phyloP scores from a whole-genome alignment of 2,797 vertebrate species.

The Botia kubotai region DNA sequence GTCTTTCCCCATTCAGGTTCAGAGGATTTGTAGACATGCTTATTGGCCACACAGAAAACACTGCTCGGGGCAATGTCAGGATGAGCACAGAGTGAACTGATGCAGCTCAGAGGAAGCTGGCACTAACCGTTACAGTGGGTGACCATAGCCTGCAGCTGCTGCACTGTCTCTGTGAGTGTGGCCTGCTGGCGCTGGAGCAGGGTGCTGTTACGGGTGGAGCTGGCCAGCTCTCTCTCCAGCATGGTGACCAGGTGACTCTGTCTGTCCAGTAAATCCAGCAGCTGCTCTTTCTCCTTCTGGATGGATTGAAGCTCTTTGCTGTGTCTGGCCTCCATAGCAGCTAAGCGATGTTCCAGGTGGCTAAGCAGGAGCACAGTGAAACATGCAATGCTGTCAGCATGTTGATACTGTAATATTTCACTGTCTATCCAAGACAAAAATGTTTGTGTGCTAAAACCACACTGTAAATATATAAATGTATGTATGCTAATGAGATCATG shows the following conservation, averaged over 20 bases:
- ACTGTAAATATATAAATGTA: neutral
- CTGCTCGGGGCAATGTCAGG: neutral
- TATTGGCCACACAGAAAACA: neutral
- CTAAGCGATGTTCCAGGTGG: slow-evolving; percentile 81
- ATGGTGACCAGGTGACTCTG: slow-evolving; percentile 76
- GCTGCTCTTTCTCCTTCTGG: slow-evolving; percentile 79
- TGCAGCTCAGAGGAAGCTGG: slow-evolving; percentile 37
- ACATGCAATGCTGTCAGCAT: neutral
- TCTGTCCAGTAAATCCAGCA: slow-evolving; percentile 78
- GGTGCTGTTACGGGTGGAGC: slow-evolving; percentile 79
- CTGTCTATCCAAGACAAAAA: too few species aligned
- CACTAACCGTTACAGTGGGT: slow-evolving; percentile 81
- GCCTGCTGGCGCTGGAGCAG: slow-evolving; percentile 80
- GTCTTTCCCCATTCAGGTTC: neutral
- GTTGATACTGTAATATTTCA: neutral
- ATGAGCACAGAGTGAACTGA: neutral
- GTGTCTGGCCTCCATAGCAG: slow-evolving; percentile 77
- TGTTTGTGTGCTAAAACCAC: too few species aligned
- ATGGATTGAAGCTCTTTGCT: slow-evolving; percentile 75
- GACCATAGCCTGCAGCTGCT: slow-evolving; percentile 78
- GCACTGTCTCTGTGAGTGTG: slow-evolving; percentile 75
- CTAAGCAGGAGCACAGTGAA: slow-evolving; percentile 60
- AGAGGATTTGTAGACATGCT: neutral
- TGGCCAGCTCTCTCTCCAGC: slow-evolving; percentile 79
- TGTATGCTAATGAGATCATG: neutral